These are phyloP conservation scores for Tympanoctomys barrerae DNA, from an alignment of 2,797 vertebrate genomes.

Conservation along the genomic window DNA sequence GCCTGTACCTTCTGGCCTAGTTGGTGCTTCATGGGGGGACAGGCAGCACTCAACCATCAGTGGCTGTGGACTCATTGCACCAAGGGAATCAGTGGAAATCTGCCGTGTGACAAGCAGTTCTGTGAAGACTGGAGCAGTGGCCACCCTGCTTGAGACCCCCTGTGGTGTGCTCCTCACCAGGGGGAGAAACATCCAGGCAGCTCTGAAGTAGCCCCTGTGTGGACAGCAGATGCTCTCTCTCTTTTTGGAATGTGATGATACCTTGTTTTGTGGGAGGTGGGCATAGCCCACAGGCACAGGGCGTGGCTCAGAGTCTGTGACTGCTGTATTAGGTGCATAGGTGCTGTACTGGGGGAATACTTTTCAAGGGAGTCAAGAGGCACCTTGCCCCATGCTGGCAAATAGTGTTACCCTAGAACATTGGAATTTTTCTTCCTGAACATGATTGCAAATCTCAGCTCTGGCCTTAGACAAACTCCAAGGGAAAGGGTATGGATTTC, in stretches of 20 bases:
- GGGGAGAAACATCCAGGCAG: neutral
- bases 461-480: neutral
- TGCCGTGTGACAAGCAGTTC: neutral
- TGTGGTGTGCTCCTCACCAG: neutral
- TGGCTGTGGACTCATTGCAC: neutral
- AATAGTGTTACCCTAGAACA: neutral
- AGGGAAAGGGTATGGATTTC: neutral
- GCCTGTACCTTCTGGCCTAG: neutral
- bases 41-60: neutral
- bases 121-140: neutral
- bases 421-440: neutral
- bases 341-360: neutral
- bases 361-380: neutral
- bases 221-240: neutral
- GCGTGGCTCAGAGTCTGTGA: neutral
- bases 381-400: neutral
- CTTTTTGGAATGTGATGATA: neutral
- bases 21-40: neutral
- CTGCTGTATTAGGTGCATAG: neutral
- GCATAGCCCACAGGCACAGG: neutral
- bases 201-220: neutral
- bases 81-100: neutral
- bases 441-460: neutral
- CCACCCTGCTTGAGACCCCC: neutral
- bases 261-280: neutral